Evolutionary conservation across 2,797 vertebrate genomes (phyloP).

Genomic region (Chelmon rostratus): DNA sequence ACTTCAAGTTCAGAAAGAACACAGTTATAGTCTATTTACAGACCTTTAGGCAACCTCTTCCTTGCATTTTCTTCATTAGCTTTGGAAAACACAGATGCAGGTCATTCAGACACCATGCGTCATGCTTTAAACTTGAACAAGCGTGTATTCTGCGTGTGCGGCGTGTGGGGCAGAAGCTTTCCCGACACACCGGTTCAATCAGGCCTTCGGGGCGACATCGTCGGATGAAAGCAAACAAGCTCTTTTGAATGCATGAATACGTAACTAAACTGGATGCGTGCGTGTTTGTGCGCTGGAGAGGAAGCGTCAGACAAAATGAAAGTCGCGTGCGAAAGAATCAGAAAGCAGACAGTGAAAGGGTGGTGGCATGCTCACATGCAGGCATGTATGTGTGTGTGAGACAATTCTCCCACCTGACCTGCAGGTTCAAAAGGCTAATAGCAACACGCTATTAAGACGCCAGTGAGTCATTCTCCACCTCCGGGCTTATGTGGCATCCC

Average conservation of each 20-base stretch:
- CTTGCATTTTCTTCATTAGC: slow-evolving; percentile 1
- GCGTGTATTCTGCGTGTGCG: not conserved
- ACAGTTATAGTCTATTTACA: not conserved
- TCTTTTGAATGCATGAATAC: slow-evolving; percentile 52
- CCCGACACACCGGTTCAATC: not conserved
- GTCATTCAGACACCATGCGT: not conserved
- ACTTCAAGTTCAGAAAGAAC: not conserved
- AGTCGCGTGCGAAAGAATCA: not conserved
- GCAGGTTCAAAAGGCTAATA: slow-evolving; percentile 53
- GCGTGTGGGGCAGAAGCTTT: not conserved
- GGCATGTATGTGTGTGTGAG: not conserved
- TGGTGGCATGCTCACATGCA: not conserved
- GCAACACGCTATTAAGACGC: slow-evolving; percentile 21
- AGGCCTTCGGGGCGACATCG: slow-evolving; percentile 22
- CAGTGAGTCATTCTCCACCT: slow-evolving; percentile 54
- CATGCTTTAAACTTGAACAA: not conserved
- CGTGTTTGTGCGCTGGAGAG: not conserved
- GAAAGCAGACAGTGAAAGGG: not conserved
- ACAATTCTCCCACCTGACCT: slow-evolving; percentile 28
- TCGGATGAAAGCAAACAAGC: slow-evolving; percentile 35
- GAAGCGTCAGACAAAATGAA: not conserved
- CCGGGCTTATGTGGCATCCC: slow-evolving; percentile 35
- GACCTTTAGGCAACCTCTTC: not conserved
- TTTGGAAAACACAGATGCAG: not conserved
- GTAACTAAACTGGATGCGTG: not conserved